Evolutionary conservation across 2,888 invertebrate species (phyloP).

Genomic region (Macroteleia sp.): DNA sequence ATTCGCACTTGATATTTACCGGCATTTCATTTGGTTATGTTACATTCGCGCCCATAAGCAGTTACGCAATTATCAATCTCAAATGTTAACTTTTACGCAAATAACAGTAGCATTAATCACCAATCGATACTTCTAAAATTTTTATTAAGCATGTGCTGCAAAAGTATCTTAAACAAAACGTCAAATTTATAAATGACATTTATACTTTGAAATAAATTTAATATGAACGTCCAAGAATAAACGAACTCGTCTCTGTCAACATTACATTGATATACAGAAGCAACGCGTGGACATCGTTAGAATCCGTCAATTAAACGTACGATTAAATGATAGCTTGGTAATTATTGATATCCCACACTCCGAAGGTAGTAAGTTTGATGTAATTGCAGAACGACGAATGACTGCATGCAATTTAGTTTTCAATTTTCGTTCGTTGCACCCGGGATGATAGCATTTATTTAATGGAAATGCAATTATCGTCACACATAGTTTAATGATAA

Average conservation of each 20-base stretch:
- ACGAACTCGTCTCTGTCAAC: constrained; percentile 6
- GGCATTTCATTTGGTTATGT: no score
- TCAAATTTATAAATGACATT: no score
- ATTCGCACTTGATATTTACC: no score
- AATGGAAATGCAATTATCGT: constrained; percentile 27
- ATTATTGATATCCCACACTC: constrained; percentile 11
- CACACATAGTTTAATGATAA: neutral
- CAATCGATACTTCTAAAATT: no score
- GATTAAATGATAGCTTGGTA: constrained; percentile 16
- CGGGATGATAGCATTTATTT: constrained; percentile 16
- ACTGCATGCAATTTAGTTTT: no score
- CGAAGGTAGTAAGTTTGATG: neutral
- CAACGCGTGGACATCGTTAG: constrained; percentile 12
- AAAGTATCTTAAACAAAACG: no score
- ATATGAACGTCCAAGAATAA: constrained; percentile 8
- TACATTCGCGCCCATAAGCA: no score
- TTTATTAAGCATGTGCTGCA: no score
- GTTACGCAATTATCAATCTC: no score
- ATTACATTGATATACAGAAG: neutral
- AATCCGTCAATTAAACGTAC: constrained; percentile 20
- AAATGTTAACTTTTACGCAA: no score
- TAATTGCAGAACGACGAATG: constrained; percentile 9
- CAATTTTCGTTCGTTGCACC: constrained; percentile 19
- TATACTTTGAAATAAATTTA: constrained; percentile 6
- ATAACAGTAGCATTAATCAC: no score